phyloP scores from a whole-genome alignment of 2,888 invertebrate species.

The Eupithecia subumbrata region DNA sequence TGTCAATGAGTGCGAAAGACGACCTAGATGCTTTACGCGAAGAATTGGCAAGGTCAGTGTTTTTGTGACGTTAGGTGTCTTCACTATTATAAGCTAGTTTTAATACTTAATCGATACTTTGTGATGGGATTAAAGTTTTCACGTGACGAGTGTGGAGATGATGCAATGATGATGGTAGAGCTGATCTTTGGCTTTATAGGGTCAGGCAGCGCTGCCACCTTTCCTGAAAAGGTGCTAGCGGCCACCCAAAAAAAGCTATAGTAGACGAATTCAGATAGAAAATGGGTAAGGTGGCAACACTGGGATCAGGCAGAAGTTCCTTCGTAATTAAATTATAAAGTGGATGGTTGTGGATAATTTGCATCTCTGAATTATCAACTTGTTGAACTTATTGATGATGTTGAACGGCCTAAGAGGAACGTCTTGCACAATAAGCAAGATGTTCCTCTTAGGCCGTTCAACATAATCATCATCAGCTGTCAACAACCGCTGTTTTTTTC shows the following conservation, averaged over 20 bases:
- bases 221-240: no score
- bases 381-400: no score
- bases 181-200: background rate
- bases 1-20: slow-evolving; percentile 22
- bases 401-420: no score
- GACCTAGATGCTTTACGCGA: slow-evolving; percentile 25
- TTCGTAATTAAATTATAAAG: background rate
- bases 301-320: no score
- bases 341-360: background rate
- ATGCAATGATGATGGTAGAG: background rate
- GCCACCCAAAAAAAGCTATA: no score
- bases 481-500: background rate
- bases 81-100: background rate
- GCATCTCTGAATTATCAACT: background rate
- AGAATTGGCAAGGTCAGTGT: slow-evolving; percentile 27
- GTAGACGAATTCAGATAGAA: no score
- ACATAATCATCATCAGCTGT: background rate
- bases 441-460: background rate
- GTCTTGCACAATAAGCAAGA: no score
- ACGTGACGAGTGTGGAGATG: background rate
- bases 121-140: background rate
- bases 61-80: background rate
- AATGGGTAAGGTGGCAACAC: no score
- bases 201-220: background rate
- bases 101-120: background rate